A percentile compares a stretch with the other conserved stretches of the same genome.
Evolutionary conservation across 2,888 invertebrate genomes (phyloP).

Genomic region (Gryllus longicercus): DNA sequence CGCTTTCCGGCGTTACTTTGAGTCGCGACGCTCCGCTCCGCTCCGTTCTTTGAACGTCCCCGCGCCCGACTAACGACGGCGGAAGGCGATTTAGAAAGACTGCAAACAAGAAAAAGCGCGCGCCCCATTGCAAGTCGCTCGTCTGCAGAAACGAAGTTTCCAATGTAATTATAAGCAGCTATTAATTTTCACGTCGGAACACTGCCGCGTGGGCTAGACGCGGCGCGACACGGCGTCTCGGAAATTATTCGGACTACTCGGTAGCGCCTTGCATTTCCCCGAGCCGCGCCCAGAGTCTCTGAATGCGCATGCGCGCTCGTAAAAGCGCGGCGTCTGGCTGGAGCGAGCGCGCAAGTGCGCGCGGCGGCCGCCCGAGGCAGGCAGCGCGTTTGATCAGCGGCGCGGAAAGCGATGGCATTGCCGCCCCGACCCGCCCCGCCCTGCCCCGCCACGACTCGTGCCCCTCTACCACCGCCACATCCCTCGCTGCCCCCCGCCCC

Average conservation of each 20-base stretch:
- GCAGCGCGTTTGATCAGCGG: neutral
- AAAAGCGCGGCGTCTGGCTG: too few species aligned
- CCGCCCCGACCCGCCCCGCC: too few species aligned
- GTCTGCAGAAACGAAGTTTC: conserved; percentile 7
- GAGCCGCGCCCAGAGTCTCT: neutral
- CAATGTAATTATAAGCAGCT: neutral
- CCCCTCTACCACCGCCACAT: too few species aligned
- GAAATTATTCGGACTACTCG: too few species aligned
- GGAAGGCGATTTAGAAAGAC: too few species aligned
- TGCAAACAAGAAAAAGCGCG: neutral
- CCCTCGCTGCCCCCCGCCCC: too few species aligned
- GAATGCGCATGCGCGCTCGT: neutral
- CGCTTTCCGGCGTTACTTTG: neutral
- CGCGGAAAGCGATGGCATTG: neutral
- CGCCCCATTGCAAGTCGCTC: neutral
- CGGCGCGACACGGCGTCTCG: too few species aligned
- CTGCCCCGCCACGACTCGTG: too few species aligned
- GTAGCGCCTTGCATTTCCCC: too few species aligned
- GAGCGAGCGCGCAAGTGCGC: too few species aligned
- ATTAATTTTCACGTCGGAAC: neutral
- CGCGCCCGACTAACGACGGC: neutral
- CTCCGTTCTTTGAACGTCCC: neutral
- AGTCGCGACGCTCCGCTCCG: neutral
- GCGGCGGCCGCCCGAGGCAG: too few species aligned
- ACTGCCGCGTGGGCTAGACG: neutral